phyloP scores from a whole-genome alignment of 2,888 invertebrate species.

The Synanthedon andrenaeformis region DNA sequence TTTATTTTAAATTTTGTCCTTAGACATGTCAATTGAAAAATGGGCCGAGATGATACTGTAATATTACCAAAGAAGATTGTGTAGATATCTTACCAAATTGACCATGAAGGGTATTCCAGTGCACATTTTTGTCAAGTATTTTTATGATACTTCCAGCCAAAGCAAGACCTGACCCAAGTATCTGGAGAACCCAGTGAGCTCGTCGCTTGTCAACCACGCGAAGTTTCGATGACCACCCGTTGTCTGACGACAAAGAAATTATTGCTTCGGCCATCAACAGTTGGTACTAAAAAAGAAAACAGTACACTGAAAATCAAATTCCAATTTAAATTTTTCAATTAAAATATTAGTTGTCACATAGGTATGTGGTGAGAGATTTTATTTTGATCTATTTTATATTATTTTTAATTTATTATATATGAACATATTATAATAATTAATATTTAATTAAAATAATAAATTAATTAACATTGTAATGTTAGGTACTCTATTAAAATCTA shows the following conservation, averaged over 20 bases:
- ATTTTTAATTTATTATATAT: too few relatives aligned
- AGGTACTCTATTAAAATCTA: too few relatives aligned
- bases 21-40: too few relatives aligned
- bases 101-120: constrained; percentile 44
- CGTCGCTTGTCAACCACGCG: constrained; percentile 37
- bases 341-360: not conserved
- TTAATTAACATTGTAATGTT: not conserved
- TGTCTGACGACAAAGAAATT: constrained; percentile 33
- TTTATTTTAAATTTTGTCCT: too few relatives aligned
- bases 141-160: constrained; percentile 39
- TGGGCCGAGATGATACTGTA: too few relatives aligned
- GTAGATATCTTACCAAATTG: constrained; percentile 22
- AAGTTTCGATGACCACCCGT: constrained; percentile 42
- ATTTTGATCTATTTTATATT: too few relatives aligned
- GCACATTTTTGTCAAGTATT: constrained; percentile 23
- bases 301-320: not conserved
- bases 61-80: too few relatives aligned
- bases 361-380: not conserved
- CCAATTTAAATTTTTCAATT: not conserved
- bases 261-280: constrained; percentile 51
- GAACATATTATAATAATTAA: too few relatives aligned
- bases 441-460: too few relatives aligned
- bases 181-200: constrained; percentile 43
- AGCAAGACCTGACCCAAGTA: constrained; percentile 40
- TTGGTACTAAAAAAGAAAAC: constrained; percentile 33